These are phyloP conservation scores for Nephila pilipes DNA, from an alignment of 1,140 invertebrate genomes.

Conservation along the genomic window DNA sequence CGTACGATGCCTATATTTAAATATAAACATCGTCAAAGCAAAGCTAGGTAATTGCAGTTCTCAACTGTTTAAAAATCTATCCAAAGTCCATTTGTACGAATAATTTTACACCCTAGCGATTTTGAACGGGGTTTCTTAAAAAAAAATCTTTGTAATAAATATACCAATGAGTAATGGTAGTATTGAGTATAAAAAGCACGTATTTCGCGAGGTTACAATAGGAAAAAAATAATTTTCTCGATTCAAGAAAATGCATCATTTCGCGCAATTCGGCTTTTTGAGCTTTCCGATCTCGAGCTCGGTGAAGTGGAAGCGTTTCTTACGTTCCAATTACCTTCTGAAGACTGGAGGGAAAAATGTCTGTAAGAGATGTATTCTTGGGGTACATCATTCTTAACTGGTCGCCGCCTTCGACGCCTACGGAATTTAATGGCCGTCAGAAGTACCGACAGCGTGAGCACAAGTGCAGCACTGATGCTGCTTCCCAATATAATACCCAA, in stretches of 20 bases:
- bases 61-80: background rate
- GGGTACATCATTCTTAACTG: slow-evolving; percentile 81
- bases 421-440: slow-evolving; percentile 93
- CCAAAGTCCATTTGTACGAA: background rate
- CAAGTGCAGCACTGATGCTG: slow-evolving; percentile 91
- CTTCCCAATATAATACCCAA: slow-evolving; percentile 91
- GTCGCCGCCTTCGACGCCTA: slow-evolving; percentile 88
- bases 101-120: background rate
- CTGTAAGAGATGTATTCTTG: slow-evolving; percentile 89
- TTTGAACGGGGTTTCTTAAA: background rate
- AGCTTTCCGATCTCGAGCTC: slow-evolving; percentile 57
- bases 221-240: slow-evolving; percentile 32
- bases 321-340: slow-evolving; percentile 79
- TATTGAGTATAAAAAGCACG: slow-evolving; percentile 21
- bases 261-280: slow-evolving; percentile 67
- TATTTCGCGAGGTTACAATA: slow-evolving; percentile 42
- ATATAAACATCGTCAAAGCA: background rate
- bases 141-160: background rate
- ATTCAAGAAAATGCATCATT: slow-evolving; percentile 69
- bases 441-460: slow-evolving; percentile 89
- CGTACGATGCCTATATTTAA: background rate
- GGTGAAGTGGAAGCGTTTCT: slow-evolving; percentile 59
- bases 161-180: background rate
- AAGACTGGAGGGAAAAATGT: slow-evolving; percentile 81
- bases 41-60: background rate